Evolutionary conservation across 1,140 invertebrate genomes (phyloP), one percentile per base, ranked within the genome.

Genomic region (Tachypleus tridentatus): DNA sequence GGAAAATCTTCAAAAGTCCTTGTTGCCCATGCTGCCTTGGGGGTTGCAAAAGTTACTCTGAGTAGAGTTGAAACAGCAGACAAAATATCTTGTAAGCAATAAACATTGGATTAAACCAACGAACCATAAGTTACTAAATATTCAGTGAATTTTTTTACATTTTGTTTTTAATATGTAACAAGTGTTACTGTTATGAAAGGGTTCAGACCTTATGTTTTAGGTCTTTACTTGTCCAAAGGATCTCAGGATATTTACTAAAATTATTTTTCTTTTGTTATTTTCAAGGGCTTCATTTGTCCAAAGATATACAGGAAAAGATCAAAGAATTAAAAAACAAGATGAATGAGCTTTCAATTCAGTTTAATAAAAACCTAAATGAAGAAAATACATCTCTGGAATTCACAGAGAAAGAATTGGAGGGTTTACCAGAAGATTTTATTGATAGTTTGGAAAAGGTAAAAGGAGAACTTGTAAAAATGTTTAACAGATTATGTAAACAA

Each of bases 361-460:
- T 81, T 71, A 74, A 72, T 57, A 77, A 77, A 69, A 81, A 82
- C 69, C 71, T 79, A 4, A 81, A 79, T 70, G 80, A 82, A 71
- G 80, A 82, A 69, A 79, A 79, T 54, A 80, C 79, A 6, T 72
- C 76, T 47, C 66, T 82, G 29, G 76, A 78, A 57, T 81, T 82
- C 67, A 74, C 75, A 47, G 73, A 74, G 6, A 75, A 80, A 65
- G 77, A 82, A 65, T 67, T 82, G 62, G 75, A 64, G 70, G 80
- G 80, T 29, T 64, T 81, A 61, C 75, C 78, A 54, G 73, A 75
- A 50, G 76, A 79, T 66, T 80, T 82, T 67, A 63, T 82, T 47
- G 74, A 77, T 63, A 67, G 65, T 51, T 72, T 81, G 50, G 77
- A 80, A 59, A 78, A 77, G 69, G 77, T 78, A 69, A 70, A 64